A percentile compares a stretch with the other conserved stretches of the same genome.
Evolutionary conservation across 1,140 invertebrate genomes (phyloP).

Genomic region (Riptortus pedestris): DNA sequence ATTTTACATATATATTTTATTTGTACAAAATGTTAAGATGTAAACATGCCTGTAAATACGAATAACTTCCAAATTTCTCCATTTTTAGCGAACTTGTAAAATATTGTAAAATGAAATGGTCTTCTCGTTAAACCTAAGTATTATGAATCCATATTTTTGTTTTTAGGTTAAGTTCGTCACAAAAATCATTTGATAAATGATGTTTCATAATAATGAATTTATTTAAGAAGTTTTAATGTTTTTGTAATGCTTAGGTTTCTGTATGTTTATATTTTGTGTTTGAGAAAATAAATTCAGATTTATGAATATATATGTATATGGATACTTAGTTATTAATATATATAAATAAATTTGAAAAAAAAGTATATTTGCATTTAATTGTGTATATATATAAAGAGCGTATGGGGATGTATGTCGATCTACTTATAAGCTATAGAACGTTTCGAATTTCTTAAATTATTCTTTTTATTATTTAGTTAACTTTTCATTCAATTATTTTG

Average conservation of each 20-base stretch:
- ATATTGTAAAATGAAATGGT: conserved; percentile 16
- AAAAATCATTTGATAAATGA: neutral
- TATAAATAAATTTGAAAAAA: too few relatives aligned
- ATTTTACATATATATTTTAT: conserved; percentile 12
- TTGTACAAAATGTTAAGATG: conserved; percentile 14
- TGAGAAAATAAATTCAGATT: too few relatives aligned
- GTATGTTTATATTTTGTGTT: neutral
- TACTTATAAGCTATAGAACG: too few relatives aligned
- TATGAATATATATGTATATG: neutral
- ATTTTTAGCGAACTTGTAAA: conserved; percentile 8
- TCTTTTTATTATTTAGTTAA: too few relatives aligned
- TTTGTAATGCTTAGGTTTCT: neutral
- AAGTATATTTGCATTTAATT: too few relatives aligned
- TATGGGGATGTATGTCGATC: too few relatives aligned
- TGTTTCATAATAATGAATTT: neutral
- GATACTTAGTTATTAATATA: neutral
- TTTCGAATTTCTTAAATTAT: too few relatives aligned
- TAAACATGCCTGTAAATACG: conserved; percentile 14
- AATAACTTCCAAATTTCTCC: conserved; percentile 6
- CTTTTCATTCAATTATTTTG: too few relatives aligned
- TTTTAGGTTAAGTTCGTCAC: neutral
- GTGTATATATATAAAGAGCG: too few relatives aligned
- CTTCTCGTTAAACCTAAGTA: conserved; percentile 4
- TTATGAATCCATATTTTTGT: conserved; percentile 1
- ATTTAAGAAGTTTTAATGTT: neutral